These are phyloP conservation scores for Drosophila hamatofila DNA, from an alignment of 2,888 invertebrate species.

Conservation along the genomic window DNA sequence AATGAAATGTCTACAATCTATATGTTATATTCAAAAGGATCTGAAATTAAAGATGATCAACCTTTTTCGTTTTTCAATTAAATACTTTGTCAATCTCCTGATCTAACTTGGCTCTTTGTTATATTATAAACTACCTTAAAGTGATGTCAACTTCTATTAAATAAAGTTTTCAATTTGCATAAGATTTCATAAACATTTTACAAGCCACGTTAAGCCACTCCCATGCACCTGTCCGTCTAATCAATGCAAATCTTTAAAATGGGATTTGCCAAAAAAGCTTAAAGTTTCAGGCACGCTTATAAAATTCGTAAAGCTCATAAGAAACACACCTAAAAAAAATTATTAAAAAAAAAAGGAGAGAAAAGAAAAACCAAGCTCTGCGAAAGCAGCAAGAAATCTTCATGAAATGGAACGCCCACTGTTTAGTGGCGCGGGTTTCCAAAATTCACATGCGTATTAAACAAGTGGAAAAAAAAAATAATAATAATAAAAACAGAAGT, in stretches of 20 bases:
- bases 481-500: conserved; percentile 74
- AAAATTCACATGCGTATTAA: conserved; percentile 74
- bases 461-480: conserved; percentile 26
- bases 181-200: not conserved
- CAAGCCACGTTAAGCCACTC: not conserved
- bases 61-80: no score
- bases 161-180: conserved; percentile 3
- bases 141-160: not conserved
- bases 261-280: conserved; percentile 36
- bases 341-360: not conserved
- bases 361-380: conserved; percentile 10
- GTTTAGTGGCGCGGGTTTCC: conserved; percentile 58
- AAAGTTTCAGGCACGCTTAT: conserved; percentile 49
- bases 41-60: no score
- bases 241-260: conserved; percentile 47
- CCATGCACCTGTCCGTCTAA: conserved; percentile 19
- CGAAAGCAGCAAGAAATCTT: conserved; percentile 25
- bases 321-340: conserved; percentile 57
- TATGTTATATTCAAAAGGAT: not conserved
- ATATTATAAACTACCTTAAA: not conserved
- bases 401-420: conserved; percentile 68
- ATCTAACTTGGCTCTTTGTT: not conserved
- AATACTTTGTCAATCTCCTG: not conserved
- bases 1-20: not conserved
- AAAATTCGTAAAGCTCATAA: conserved; percentile 12